Base-by-base conservation (phyloP, 2,888 invertebrate species). In the Aspidapion aeneum region DNA sequence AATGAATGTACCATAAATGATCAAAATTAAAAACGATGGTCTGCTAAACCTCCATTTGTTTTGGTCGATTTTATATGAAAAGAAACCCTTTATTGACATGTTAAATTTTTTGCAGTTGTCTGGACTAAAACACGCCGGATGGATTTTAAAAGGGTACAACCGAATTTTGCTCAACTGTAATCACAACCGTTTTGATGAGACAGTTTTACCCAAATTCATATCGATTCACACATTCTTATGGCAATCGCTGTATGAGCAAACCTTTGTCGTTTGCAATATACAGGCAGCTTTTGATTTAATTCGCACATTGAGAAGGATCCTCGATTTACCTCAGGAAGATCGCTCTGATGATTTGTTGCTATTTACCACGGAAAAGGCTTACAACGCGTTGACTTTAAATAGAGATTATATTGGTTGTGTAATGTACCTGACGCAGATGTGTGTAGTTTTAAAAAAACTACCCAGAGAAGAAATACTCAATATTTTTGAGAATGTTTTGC, bases 341-440 rank as follows among this genome's bases (percentile, higher is more conserved):
- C 54, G 64, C 48, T 63, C 64, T 48, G 55, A 57, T 48, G 65
- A 64, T 59, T 63, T 72, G 9, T 58, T 71, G 18, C 58, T 48
- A n/a, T 22, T 63, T 18, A 65, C 67, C 7, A 67, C 69, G 22
- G 68, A 69, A 55, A 66, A 61, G 56, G 70, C 71, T 18, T 70
- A 66, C 55, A 66, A 64, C 55, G 65, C 68, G 50, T 58, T 65
- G 67, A 57, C 62, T 62, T 20, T 56, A 55, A 62, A 61, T 35
- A 62, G 64, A 7, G 67, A 67, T 60, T 64, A 63, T 55, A 63
- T 63, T n/a, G 68, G 69, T 51, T 65, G 66, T n/a, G 50, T 72
- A 48, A 68, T 71, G 69, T 69, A 70, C 63, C 67, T 72, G 12
- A 71, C 69, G 51, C 70, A 72, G 66, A 51, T 72, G 51, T 70